Base-by-base conservation (phyloP, 2,888 invertebrate species). In the Ganaspis brasiliensis region DNA sequence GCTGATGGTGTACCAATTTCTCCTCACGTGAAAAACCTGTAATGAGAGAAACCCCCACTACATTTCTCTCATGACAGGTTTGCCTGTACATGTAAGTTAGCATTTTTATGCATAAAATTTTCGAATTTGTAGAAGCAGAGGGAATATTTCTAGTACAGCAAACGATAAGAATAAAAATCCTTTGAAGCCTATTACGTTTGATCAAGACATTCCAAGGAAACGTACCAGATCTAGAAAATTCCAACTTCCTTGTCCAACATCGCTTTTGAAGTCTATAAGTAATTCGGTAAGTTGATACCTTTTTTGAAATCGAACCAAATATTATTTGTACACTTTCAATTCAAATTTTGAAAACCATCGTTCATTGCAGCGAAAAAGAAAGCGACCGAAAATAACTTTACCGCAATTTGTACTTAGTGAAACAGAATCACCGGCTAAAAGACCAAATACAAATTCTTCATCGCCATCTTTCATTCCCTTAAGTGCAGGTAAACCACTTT, bases 121-220 rank as follows among this genome's bases (percentile, higher is more conserved):
- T 63, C 2, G 1, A 21, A 67, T 67, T 45, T n/a, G 9, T 35
- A 74, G 45, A 35, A 76, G 71, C 55, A 74, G 72, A 21, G 63
- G 71, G 52, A 78, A 75, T 40, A 61, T 37, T 31, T 63, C 63
- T 24, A 52, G 26, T 19, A 57, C 19, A 1, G 24, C 19, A 26
- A 73, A 73, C n/a, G 75, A 59, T n/a, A 26, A 67, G 10, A 80
- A 80, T 45, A 70, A 77, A 52, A 81, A 82, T 37, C 21, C 45
- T 21, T 86, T 86, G 82, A 82, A 87, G 74, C 86, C 89, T 45
- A 90, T 89, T 81, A 85, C 89, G 14, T 86, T 90, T 73, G 79
- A 86, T 72, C 78, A 84, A 59, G 85, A 84, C 45, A 80, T 86
- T 52, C 85, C 88, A 24, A 84, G 86, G 14, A 83, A 83, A 77